These are phyloP conservation scores for Tangara arthus DNA, from an alignment of 2,797 vertebrate genomes.

Conservation along the genomic window DNA sequence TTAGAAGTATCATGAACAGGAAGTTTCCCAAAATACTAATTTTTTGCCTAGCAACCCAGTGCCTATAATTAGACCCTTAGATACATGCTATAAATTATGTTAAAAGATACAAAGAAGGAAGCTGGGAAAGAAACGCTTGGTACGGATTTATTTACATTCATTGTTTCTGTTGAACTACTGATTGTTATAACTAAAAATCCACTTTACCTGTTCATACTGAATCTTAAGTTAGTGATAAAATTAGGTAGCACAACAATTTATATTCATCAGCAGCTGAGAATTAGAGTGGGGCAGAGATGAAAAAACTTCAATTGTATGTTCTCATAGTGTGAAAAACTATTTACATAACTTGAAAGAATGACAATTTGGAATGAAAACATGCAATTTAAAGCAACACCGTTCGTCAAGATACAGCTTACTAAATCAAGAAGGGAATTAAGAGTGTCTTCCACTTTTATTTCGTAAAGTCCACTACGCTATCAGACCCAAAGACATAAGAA, in stretches of 20 bases:
- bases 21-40: conserved; percentile 43
- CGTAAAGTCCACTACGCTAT: background rate
- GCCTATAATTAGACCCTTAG: conserved; percentile 29
- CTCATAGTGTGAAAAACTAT: fast-evolving
- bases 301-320: background rate
- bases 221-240: background rate
- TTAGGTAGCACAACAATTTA: background rate
- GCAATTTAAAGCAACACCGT: background rate
- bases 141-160: background rate
- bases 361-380: background rate
- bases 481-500: background rate
- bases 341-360: background rate
- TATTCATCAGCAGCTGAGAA: background rate
- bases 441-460: background rate
- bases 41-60: conserved; percentile 59
- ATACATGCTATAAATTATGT: background rate
- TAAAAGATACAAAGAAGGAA: background rate
- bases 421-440: background rate
- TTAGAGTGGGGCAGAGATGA: too few relatives aligned
- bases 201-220: background rate
- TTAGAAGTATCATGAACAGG: background rate
- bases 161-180: background rate
- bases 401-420: background rate
- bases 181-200: background rate
- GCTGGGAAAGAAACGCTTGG: background rate